Base-by-base conservation (phyloP, 2,888 invertebrate species). In the Xanthorhoe spadicearia region DNA sequence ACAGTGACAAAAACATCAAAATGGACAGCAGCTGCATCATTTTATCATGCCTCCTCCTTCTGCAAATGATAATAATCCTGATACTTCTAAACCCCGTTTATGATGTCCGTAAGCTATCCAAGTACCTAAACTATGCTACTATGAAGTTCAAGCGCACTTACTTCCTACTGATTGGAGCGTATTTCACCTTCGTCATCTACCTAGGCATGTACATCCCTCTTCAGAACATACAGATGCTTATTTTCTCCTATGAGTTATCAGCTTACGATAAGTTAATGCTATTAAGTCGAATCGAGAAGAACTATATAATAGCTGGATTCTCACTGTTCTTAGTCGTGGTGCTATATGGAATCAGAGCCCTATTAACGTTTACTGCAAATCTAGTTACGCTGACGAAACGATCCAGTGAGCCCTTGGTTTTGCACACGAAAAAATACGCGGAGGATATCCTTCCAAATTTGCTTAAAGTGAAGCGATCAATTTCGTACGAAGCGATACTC, bases 231-330 rank as follows among this genome's bases (percentile, higher is more conserved):
- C 77, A 85, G 61, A 74, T 66, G 13, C 63, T 91, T 48, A 84
- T 88, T 13, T 82, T 83, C 10, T 67, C 57, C 1, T 70, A 76
- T 1, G 46, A 70, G 1, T 58, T 84, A 0, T 75, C 77, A 10
- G 79, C 85, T 1, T 76, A 80, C 46, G 84, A 91, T 0, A 90
- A 88, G 69, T 5, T 85, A 2, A 51, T 81, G 0, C 54, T 88
- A 1, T 65, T 90, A 1, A 82, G 77, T 50, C 80, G 76, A n/a
- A 76, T 87, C 0, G 89, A 90, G 65, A 89, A 86, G 76, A 87
- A 87, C 64, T 91, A 90, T 63, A 81, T 87, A 0, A 83, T 89
- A 13, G 84, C 90, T 63, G 90, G 90, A n/a, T 90, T 89, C 61
- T 91, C 91, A 0, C 77, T 91, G 10, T 90, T 89, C 62, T 72